Percentiles rank a stretch among this genome's conserved stretches.
phyloP scores from a whole-genome alignment of 2,797 vertebrate species.

The Neosalanx taihuensis region DNA sequence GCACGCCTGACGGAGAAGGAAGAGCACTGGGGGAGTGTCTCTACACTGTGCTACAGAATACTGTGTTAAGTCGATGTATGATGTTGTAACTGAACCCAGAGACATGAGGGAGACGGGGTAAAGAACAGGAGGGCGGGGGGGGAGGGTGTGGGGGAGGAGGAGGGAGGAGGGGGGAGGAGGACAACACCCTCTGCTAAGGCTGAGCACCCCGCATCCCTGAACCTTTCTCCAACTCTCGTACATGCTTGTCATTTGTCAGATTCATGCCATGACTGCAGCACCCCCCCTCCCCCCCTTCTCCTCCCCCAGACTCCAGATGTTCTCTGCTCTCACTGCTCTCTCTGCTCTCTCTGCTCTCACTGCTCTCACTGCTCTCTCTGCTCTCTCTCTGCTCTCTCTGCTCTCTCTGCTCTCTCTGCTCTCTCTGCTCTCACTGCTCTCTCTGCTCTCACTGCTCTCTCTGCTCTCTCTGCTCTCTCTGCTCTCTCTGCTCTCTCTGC shows the following conservation, averaged over 20 bases:
- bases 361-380: too few relatives aligned
- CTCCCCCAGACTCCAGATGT: conserved; percentile 15
- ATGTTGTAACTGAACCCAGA: background rate
- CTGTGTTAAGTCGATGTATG: background rate
- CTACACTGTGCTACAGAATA: background rate
- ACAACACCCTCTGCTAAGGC: background rate
- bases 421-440: too few relatives aligned
- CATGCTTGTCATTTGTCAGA: conserved; percentile 8
- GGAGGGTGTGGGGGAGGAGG: background rate
- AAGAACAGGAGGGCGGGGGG: background rate
- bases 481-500: too few relatives aligned
- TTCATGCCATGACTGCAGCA: background rate
- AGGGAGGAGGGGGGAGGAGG: background rate
- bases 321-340: too few relatives aligned
- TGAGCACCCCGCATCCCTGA: background rate
- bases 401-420: too few relatives aligned
- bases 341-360: too few relatives aligned
- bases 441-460: too few relatives aligned
- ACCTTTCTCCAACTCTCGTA: conserved; percentile 4
- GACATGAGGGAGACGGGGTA: background rate
- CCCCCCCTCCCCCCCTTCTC: background rate
- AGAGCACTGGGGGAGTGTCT: background rate
- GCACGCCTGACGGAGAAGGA: background rate
- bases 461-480: too few relatives aligned
- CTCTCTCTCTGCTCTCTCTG: too few relatives aligned